Evolutionary conservation across 2,888 invertebrate species (phyloP), one percentile per base, ranked within the genome.

Genomic region (Phaedon cochleariae): DNA sequence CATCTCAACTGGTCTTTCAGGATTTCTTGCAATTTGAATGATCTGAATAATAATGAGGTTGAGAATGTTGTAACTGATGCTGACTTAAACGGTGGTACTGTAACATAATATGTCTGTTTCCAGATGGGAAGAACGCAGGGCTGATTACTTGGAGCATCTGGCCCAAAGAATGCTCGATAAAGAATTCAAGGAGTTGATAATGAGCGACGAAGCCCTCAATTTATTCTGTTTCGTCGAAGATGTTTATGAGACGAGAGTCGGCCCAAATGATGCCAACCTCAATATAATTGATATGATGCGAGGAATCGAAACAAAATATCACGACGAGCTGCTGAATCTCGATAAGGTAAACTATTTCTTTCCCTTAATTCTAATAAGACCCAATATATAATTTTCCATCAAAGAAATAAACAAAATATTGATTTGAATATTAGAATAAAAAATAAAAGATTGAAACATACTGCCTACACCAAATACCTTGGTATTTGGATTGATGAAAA

Each of bases 151-250:
- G 51, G 84, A 89, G 77, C 77, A 81, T 5, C 85, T 86, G 61
- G 88, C 89, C 66, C 83, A 84, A 65, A 84, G 85, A 73, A 82
- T 90, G 59, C 80, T 90, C 12, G 81, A 86, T 65, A 86, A 86
- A 0, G 80, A 86, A 49, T 90, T 90, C 77, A 87, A 86, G 63
- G 83, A 86, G 17, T 80, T 86, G 31, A 84, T 89, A 0, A 87
- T 87, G 58, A 85, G 87, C 12, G 83, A 85, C 26, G 86, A 87
- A 10, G 86, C 88, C 29, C 80, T 90, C 18, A 86, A 87, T 76
- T 79, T 90, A 37, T 81, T 85, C 65, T 83, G 88, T 7, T 87
- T 87, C 76, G 85, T 91, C 62, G 88, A 90, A 76, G 90, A 89
- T 76, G 86, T 89, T 37, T 90, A 87, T 77, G 89, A 90, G 79